These are phyloP conservation scores for Eublepharis macularius DNA, from an alignment of 2,113 vertebrate genomes.

Conservation along the genomic window DNA sequence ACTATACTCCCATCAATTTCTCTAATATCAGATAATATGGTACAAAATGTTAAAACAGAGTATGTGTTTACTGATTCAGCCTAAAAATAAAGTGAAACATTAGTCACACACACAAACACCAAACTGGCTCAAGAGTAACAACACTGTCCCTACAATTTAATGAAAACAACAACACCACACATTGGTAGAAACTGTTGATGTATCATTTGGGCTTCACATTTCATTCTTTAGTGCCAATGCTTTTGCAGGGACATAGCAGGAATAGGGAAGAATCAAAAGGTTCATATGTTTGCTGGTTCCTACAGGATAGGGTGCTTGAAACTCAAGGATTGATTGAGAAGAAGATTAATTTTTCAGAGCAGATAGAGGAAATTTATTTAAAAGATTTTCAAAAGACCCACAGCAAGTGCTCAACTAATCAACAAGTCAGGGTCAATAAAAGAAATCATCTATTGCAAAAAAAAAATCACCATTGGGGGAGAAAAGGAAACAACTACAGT, in stretches of 20 bases:
- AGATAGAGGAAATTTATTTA: neutral
- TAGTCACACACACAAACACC: too few species aligned
- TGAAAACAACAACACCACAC: too few species aligned
- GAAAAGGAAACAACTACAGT: neutral
- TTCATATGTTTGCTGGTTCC: neutral
- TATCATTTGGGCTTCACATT: neutral
- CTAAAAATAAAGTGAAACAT: too few species aligned
- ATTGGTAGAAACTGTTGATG: neutral
- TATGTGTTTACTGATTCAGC: too few species aligned
- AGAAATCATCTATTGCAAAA: constrained; percentile 7
- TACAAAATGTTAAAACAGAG: too few species aligned
- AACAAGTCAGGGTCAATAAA: neutral
- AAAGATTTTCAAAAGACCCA: neutral
- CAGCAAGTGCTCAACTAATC: neutral
- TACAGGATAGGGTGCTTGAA: neutral
- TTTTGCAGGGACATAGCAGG: neutral
- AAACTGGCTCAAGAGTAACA: too few species aligned
- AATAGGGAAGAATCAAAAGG: constrained; percentile 15
- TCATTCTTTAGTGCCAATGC: neutral
- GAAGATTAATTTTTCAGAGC: neutral
- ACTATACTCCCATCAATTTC: too few species aligned
- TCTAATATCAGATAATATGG: too few species aligned
- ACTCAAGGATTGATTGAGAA: neutral
- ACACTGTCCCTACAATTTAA: too few species aligned
- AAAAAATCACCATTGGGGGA: neutral